A percentile compares a stretch with the other conserved stretches of the same genome.
phyloP scores from a whole-genome alignment of 2,797 vertebrate species.

The Coilia nasus region DNA sequence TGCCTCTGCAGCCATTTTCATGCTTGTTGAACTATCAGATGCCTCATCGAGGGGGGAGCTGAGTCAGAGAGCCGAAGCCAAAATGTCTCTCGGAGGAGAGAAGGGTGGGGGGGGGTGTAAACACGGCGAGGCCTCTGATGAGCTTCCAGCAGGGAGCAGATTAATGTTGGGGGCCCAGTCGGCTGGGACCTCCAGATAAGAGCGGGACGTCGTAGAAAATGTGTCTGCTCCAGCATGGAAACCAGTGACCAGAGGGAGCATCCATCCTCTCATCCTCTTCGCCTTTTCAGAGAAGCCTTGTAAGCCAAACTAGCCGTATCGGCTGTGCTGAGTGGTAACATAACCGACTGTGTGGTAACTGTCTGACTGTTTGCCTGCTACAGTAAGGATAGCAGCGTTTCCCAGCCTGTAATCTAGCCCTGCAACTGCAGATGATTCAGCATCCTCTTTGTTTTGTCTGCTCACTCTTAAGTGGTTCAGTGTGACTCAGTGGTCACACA shows the following conservation, averaged over 20 bases:
- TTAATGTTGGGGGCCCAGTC: not conserved
- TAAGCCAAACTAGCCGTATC: not conserved
- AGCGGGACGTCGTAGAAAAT: not conserved
- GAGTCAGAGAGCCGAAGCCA: constrained; percentile 51
- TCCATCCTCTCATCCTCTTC: not conserved
- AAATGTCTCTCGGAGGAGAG: constrained; percentile 54
- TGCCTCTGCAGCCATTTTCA: constrained; percentile 60
- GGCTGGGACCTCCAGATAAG: constrained; percentile 7
- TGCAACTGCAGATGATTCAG: constrained; percentile 2
- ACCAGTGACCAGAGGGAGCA: not conserved
- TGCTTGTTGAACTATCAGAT: constrained; percentile 65
- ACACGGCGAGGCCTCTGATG: not conserved
- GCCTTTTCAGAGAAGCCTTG: not conserved
- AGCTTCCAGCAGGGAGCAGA: not conserved
- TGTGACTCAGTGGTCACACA: not conserved
- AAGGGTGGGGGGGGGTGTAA: too few species aligned
- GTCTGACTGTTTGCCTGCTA: not conserved
- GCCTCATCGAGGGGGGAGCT: constrained; percentile 58
- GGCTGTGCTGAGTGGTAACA: not conserved
- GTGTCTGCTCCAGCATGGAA: not conserved
- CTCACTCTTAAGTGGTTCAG: not conserved
- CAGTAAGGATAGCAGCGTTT: not conserved
- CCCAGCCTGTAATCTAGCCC: not conserved
- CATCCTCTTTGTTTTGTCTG: not conserved
- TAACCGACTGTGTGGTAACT: not conserved